Conservation (phyloP, 2,797 vertebrate species). For the Pseudocheirus occidentalis region DNA sequence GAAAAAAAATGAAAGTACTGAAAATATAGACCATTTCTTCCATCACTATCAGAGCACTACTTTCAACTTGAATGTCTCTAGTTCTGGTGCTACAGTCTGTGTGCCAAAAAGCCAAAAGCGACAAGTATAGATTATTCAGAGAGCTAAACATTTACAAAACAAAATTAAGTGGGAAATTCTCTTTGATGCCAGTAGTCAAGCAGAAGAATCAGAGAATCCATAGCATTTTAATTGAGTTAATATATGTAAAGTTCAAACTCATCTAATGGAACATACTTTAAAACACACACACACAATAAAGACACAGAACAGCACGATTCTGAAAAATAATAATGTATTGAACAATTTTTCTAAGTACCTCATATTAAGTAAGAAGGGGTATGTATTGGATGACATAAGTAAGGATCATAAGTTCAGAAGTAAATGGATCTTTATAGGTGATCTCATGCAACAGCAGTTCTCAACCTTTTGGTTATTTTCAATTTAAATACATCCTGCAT, state of each 20-base stretch:
- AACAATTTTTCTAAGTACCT: background rate
- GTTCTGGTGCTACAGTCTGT: background rate
- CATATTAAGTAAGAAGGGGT: background rate
- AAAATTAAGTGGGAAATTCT: conserved; percentile 53
- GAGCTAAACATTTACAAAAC: conserved; percentile 42
- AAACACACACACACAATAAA: background rate
- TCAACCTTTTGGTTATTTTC: too few species aligned
- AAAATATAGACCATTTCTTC: conserved; percentile 27
- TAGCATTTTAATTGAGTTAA: conserved; percentile 6
- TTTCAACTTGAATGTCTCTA: background rate
- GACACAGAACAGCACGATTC: background rate
- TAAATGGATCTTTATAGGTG: background rate
- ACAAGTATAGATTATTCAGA: conserved; percentile 35
- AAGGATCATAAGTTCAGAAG: background rate
- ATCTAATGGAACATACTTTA: background rate
- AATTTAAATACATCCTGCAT: too few species aligned
- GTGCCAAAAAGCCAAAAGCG: background rate
- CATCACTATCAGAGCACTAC: conserved; percentile 31
- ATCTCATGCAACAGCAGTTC: too few species aligned
- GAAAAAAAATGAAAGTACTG: conserved; percentile 35
- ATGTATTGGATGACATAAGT: background rate
- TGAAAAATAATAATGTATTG: background rate
- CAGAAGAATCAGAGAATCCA: background rate
- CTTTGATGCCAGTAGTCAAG: background rate
- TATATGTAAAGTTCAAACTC: background rate